Base-by-base conservation (phyloP, 2,113 vertebrate genomes). In the Dromaius novaehollandiae region DNA sequence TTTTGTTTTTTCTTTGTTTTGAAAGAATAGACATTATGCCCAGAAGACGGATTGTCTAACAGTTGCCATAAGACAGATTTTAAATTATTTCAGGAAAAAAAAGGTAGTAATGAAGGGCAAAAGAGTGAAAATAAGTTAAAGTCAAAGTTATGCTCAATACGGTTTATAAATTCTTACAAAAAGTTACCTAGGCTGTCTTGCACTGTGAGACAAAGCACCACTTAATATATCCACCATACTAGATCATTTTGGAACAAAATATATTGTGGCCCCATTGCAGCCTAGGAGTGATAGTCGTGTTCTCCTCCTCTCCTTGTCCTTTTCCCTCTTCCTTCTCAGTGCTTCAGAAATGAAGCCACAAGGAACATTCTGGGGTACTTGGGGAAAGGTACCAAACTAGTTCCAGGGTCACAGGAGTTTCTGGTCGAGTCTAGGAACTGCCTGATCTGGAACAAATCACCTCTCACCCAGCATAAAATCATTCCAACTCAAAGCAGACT, bases 11-110 rank as follows among this genome's bases (percentile, higher is more conserved):
- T 32, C 21, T 7, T n/a, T 70, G 19, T 73, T 56, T 68, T 44
- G 42, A 32, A 68, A 38, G 63, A 30, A 60, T 28, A 25, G 16
- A 61, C 21, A 36, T 85, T 89, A 48, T 84, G 75, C 83, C 81
- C 76, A 15, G 53, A 69, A 74, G 86, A 86, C 94, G 95, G 92
- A 94, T 91, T 95, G 90, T 28, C 63, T 64, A 50, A 48, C 51
- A 56, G 25, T 34, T 75, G 48, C 32, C 71, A 7, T 25, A 56
- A 50, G 51, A 77, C 71, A 76, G 26, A 68, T 48, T 77, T 88
- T 26, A 53, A 85, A 74, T 65, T 58, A 17, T 53, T 76, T 28
- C 24, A 58, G 44, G 26, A 44, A 22, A 30, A 22, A 6, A 17
- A 19, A 16, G 38, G 21, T 20, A 20, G 42, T 16, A 40, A 26